These are phyloP conservation scores for Lamellibrachia satsuma DNA, from an alignment of 2,888 invertebrate genomes.

Conservation along the genomic window DNA sequence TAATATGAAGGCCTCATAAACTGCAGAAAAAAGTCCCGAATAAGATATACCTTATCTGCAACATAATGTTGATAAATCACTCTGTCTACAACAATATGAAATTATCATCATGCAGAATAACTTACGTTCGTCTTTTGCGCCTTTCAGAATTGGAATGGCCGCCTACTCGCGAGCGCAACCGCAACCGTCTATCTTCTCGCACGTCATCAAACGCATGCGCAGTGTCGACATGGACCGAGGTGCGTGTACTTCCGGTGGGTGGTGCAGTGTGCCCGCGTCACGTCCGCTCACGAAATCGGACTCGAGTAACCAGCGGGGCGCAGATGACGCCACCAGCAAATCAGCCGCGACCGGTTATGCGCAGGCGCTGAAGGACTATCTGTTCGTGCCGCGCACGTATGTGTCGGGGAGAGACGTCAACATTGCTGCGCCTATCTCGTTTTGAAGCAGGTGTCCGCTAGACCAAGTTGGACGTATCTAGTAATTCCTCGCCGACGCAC, in stretches of 20 bases:
- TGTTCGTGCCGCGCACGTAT: neutral
- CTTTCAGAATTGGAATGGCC: neutral
- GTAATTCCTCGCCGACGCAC: neutral
- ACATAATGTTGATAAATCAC: neutral
- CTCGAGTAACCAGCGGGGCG: neutral
- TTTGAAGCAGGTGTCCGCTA: neutral
- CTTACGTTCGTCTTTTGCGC: neutral
- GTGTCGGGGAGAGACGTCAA: neutral
- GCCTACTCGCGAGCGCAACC: neutral
- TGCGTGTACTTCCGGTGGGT: neutral
- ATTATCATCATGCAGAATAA: too few relatives aligned
- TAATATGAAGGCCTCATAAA: neutral
- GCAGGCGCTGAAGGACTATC: neutral
- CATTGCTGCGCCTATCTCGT: neutral
- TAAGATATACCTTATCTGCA: neutral
- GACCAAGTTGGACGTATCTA: neutral
- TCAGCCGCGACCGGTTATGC: neutral
- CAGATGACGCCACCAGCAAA: neutral
- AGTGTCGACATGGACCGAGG: neutral
- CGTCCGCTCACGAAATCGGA: neutral
- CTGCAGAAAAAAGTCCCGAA: neutral
- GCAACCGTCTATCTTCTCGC: neutral
- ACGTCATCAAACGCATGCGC: constrained; percentile 1
- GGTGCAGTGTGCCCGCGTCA: neutral
- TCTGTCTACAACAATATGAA: too few relatives aligned